Evolutionary conservation across 2,113 vertebrate genomes (phyloP).

Genomic region (Anarrhichthys ocellatus): DNA sequence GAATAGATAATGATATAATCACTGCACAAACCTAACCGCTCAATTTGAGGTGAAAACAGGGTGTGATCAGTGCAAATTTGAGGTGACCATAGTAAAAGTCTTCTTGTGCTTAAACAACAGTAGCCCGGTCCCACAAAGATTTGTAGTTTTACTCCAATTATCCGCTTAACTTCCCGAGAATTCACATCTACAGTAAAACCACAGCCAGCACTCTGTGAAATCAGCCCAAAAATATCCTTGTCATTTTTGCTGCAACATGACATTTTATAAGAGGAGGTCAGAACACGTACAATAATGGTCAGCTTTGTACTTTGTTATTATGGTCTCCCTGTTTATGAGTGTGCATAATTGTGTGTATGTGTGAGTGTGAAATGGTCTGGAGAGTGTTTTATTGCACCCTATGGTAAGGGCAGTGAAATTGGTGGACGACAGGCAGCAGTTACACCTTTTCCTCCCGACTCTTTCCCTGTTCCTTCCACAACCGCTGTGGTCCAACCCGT

Average conservation of each 20-base stretch:
- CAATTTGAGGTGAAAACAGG: constrained; percentile 14
- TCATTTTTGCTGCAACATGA: constrained; percentile 21
- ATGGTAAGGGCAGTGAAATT: constrained; percentile 57
- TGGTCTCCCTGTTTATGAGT: constrained; percentile 13
- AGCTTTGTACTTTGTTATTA: constrained; percentile 32
- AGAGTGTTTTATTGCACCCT: constrained; percentile 66
- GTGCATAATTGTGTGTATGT: not conserved
- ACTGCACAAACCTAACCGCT: not conserved
- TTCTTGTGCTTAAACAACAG: constrained; percentile 10
- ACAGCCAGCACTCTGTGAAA: constrained; percentile 1
- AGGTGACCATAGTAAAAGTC: not conserved
- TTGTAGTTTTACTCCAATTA: constrained; percentile 10
- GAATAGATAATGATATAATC: constrained; percentile 23
- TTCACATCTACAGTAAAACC: constrained; percentile 6
- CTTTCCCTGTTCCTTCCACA: constrained; percentile 76
- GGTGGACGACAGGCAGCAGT: constrained; percentile 59
- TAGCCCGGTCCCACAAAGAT: constrained; percentile 1
- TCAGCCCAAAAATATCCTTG: constrained; percentile 20
- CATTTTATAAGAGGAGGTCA: constrained; percentile 44
- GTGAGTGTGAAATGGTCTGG: constrained; percentile 41
- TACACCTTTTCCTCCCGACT: constrained; percentile 82
- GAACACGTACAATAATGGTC: constrained; percentile 10
- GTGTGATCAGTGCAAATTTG: constrained; percentile 17
- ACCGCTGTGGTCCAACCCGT: constrained; percentile 60
- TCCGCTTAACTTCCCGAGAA: not conserved